Conservation (phyloP, 2,797 vertebrate species). For the Falco rusticolus region DNA sequence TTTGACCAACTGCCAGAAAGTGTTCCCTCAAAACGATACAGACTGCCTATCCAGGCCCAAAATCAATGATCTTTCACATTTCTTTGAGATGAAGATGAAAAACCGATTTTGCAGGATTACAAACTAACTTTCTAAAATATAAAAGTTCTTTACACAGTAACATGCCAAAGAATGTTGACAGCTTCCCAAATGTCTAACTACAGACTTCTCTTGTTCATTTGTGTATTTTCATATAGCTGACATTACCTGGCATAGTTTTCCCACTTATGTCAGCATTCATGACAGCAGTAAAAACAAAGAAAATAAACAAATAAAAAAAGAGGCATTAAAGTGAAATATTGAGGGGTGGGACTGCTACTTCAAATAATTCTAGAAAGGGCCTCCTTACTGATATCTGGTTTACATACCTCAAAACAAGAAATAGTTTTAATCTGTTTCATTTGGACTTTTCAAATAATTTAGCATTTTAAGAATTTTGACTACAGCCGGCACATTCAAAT, state of each 20-base stretch:
- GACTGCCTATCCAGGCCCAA: background rate
- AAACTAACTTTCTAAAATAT: background rate
- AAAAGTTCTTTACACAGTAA: background rate
- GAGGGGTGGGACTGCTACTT: slow-evolving; percentile 18
- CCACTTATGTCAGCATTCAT: slow-evolving; percentile 80
- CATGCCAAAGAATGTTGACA: background rate
- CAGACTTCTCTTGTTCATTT: slow-evolving; percentile 23
- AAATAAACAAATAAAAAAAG: slow-evolving; percentile 75
- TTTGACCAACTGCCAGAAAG: background rate
- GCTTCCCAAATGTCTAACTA: slow-evolving; percentile 24
- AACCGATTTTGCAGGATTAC: background rate
- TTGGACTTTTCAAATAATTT: background rate
- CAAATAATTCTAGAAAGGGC: slow-evolving; percentile 25
- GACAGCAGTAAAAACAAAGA: slow-evolving; percentile 81
- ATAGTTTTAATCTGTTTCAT: background rate
- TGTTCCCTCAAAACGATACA: background rate
- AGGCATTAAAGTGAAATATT: slow-evolving; percentile 72
- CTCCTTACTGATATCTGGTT: slow-evolving; percentile 21
- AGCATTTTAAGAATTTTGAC: background rate
- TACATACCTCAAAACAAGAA: background rate
- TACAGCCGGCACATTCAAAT: background rate
- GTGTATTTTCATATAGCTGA: slow-evolving; percentile 70
- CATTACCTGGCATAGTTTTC: slow-evolving; percentile 79
- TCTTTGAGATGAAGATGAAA: background rate
- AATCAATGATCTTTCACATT: background rate